Conservation (phyloP, 1,140 invertebrate species). For the Aplysia californica region DNA sequence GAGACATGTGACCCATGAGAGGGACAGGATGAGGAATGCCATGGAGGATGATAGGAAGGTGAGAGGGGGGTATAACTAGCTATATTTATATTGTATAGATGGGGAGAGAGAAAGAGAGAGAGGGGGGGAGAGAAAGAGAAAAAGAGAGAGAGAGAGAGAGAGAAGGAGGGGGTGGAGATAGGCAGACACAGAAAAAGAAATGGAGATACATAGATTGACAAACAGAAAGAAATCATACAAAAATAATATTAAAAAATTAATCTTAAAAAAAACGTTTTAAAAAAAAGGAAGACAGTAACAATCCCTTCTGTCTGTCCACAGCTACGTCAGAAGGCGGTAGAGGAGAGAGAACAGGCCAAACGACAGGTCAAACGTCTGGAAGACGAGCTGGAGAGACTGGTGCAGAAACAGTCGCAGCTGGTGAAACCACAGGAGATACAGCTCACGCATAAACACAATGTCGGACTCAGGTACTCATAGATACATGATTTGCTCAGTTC, state of each 20-base stretch:
- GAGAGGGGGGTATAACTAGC: neutral
- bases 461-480: neutral
- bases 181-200: too few species aligned
- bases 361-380: neutral
- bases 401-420: neutral
- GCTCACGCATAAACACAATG: neutral
- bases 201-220: too few species aligned
- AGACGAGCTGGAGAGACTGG: slow-evolving; percentile 2
- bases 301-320: neutral
- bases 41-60: slow-evolving; percentile 3
- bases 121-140: too few species aligned
- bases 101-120: too few species aligned
- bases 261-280: too few species aligned
- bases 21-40: slow-evolving; percentile 2
- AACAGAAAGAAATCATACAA: too few species aligned
- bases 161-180: too few species aligned
- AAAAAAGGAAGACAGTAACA: neutral
- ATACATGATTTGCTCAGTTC: too few species aligned
- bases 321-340: neutral
- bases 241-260: too few species aligned
- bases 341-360: neutral
- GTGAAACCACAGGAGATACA: neutral
- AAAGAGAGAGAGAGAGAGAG: too few species aligned
- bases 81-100: too few species aligned
- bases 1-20: neutral